Percentiles rank a stretch among this genome's conserved stretches.
Evolutionary conservation across 2,113 vertebrate genomes (phyloP).

Genomic region (Rhadina sibilatrix): DNA sequence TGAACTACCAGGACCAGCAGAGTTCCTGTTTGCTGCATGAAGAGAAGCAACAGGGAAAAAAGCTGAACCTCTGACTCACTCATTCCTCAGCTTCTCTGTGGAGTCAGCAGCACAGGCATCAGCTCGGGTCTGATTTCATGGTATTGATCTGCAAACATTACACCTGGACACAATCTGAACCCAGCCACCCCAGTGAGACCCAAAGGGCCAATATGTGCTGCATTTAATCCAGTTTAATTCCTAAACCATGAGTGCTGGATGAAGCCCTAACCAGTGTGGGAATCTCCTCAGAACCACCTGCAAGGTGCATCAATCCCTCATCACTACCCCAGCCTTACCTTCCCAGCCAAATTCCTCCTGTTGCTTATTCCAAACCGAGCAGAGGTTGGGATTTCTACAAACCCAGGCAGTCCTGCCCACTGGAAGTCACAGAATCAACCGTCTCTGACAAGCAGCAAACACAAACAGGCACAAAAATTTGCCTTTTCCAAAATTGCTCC

Average conservation of each 20-base stretch:
- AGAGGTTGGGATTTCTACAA: not conserved
- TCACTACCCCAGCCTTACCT: not conserved
- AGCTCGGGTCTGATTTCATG: not conserved
- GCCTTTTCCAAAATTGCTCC: not conserved
- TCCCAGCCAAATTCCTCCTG: not conserved
- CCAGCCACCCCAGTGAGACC: not conserved
- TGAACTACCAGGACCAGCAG: not conserved
- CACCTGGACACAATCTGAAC: not conserved
- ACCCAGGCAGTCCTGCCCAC: not conserved
- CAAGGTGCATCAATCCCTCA: not conserved
- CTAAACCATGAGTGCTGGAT: not conserved
- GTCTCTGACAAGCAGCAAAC: not conserved
- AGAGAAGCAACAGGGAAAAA: not conserved
- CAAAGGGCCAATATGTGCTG: not conserved
- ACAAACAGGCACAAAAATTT: not conserved
- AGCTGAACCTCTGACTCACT: not conserved
- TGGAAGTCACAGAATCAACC: not conserved
- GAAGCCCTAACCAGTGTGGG: not conserved
- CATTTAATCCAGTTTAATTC: not conserved
- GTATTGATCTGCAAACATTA: not conserved
- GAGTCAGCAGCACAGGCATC: not conserved
- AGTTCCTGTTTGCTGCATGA: not conserved
- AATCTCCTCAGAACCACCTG: not conserved
- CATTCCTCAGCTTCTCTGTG: not conserved
- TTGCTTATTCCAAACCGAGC: not conserved